Evolutionary conservation across 53 echinoderm and acorn worm species (phyloP).

Genomic region (Astropecten irregularis): DNA sequence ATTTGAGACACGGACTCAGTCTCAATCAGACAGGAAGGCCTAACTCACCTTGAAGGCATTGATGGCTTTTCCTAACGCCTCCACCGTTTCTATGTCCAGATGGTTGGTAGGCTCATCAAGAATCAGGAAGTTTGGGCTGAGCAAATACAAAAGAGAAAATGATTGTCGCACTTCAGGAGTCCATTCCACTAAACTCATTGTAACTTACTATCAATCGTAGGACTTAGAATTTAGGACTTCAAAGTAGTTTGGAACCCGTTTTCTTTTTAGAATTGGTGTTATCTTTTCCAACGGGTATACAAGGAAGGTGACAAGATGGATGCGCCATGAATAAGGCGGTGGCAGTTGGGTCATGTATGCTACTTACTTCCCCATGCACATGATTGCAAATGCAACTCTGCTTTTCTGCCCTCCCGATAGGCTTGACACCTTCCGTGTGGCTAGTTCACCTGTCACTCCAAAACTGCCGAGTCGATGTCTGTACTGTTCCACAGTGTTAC

Average conservation of each 20-base stretch:
- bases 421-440: conserved; percentile 86
- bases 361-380: conserved; percentile 97
- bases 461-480: conserved; percentile 84
- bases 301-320: no score
- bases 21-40: no score
- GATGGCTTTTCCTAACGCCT: conserved; percentile 89
- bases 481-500: conserved; percentile 79
- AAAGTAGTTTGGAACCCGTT: no score
- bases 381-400: conserved; percentile 92
- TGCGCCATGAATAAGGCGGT: no score
- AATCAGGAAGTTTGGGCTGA: conserved; percentile 93
- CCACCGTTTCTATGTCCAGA: conserved; percentile 94
- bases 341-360: no score
- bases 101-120: conserved; percentile 98
- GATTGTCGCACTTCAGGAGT: no score
- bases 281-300: no score
- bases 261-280: no score
- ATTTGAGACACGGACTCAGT: no score
- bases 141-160: neutral
- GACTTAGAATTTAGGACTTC: no score
- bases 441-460: conserved; percentile 92
- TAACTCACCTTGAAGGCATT: conserved; percentile 80
- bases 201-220: neutral
- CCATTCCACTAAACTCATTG: no score
- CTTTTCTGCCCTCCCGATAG: conserved; percentile 99